These are phyloP conservation scores for Diaphora mendica DNA, from an alignment of 2,888 invertebrate species.

Conservation along the genomic window DNA sequence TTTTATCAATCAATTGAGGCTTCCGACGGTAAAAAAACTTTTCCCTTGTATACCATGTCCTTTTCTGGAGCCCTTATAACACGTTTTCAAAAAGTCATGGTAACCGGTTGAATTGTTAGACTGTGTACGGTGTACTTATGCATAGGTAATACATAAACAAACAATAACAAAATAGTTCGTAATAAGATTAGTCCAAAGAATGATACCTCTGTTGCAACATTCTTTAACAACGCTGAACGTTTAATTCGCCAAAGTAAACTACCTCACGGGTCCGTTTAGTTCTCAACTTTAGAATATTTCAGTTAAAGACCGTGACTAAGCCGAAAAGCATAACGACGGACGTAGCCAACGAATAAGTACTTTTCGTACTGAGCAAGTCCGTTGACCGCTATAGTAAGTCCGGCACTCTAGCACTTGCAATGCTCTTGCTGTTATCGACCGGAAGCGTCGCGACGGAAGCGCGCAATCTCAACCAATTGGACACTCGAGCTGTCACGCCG, in stretches of 20 bases:
- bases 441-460: constrained; percentile 82
- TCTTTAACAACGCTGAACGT: not conserved
- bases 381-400: constrained; percentile 78
- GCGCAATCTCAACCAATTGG: constrained; percentile 86
- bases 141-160: too few relatives aligned
- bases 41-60: not conserved
- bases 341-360: constrained; percentile 37
- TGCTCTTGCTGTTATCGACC: constrained; percentile 81
- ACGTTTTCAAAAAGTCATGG: not conserved
- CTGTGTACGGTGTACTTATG: too few relatives aligned
- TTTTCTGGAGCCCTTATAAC: not conserved
- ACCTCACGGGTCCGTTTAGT: not conserved
- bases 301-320: constrained; percentile 28
- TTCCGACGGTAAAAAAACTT: not conserved
- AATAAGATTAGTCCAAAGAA: not conserved
- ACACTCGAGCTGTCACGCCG: constrained; percentile 78
- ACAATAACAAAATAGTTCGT: not conserved
- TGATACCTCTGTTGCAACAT: not conserved
- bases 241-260: not conserved
- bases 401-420: constrained; percentile 59
- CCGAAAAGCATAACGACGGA: constrained; percentile 43
- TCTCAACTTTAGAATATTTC: not conserved
- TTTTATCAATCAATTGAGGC: not conserved
- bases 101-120: not conserved
- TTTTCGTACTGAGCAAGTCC: constrained; percentile 64